Conservation (phyloP, 2,888 invertebrate species). For the Nomada hirtipes region DNA sequence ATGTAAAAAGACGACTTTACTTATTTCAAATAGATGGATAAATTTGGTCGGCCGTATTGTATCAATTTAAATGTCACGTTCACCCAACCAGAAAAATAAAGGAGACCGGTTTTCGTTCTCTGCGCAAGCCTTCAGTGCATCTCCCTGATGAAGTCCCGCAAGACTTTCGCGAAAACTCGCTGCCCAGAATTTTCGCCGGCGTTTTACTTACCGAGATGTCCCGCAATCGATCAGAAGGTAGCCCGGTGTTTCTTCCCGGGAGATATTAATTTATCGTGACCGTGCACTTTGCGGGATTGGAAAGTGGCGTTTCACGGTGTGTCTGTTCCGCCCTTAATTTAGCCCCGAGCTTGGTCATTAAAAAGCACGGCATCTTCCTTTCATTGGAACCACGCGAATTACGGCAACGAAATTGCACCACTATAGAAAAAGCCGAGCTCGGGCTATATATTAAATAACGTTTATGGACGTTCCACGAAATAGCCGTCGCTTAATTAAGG, state of each 20-base stretch:
- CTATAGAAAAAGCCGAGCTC: conserved; percentile 1
- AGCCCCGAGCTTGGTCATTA: conserved; percentile 32
- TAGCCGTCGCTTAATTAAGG: conserved; percentile 35
- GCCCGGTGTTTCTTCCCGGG: conserved; percentile 11
- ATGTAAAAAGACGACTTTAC: too few species aligned
- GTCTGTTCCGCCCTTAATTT: conserved; percentile 22
- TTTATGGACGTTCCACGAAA: conserved; percentile 31
- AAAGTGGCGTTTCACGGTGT: conserved; percentile 26
- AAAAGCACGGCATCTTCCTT: conserved; percentile 29
- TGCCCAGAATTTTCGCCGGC: not conserved
- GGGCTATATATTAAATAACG: conserved; percentile 28
- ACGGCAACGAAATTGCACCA: not conserved
- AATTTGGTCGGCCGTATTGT: too few species aligned
- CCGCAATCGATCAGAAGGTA: conserved; percentile 48
- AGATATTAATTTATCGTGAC: conserved; percentile 44
- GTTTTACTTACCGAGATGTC: conserved; percentile 32
- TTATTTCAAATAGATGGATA: too few species aligned
- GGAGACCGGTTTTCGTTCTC: not conserved
- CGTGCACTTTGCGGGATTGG: conserved; percentile 49
- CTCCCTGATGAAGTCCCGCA: conserved; percentile 40
- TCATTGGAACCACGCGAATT: conserved; percentile 28
- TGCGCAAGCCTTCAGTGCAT: conserved; percentile 26
- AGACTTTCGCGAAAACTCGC: conserved; percentile 23
- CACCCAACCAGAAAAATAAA: not conserved
- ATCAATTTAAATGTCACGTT: too few species aligned